Percentiles rank a stretch among this genome's conserved stretches.
These are phyloP conservation scores for Trachythela sp. DNA, from an alignment of 64 coral and sea anemone species.

Conservation along the genomic window DNA sequence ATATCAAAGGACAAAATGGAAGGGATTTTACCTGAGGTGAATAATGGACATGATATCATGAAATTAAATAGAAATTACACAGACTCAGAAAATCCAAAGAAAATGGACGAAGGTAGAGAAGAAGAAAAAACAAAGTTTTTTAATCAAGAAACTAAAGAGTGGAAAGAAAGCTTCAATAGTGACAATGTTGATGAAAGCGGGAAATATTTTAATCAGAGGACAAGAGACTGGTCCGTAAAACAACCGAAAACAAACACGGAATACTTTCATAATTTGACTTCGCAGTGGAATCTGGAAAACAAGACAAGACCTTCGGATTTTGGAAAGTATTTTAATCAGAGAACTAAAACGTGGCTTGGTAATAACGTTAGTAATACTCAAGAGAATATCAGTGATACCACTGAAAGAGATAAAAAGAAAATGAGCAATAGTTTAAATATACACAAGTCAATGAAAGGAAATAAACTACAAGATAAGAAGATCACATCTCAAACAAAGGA, in stretches of 20 bases:
- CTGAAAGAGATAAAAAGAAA: neutral
- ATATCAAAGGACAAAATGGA: neutral
- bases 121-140: neutral
- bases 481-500: neutral
- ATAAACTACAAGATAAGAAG: neutral
- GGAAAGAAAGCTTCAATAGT: neutral
- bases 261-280: slow-evolving; percentile 3
- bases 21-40: neutral
- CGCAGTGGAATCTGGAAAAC: neutral
- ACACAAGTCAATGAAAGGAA: neutral
- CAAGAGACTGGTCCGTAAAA: neutral
- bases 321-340: slow-evolving; percentile 13
- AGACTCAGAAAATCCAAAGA: neutral
- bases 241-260: neutral
- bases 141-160: neutral
- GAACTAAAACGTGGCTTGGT: neutral
- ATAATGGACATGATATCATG: neutral
- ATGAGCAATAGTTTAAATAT: neutral
- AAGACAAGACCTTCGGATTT: neutral
- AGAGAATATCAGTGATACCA: neutral
- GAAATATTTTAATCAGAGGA: neutral
- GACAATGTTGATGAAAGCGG: slow-evolving; percentile 10
- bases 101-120: neutral
- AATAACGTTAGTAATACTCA: neutral
- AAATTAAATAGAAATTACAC: neutral